Percentiles rank a stretch among this genome's conserved stretches.
Evolutionary conservation across 2,888 invertebrate species (phyloP).

Genomic region (Tethea ocularis): DNA sequence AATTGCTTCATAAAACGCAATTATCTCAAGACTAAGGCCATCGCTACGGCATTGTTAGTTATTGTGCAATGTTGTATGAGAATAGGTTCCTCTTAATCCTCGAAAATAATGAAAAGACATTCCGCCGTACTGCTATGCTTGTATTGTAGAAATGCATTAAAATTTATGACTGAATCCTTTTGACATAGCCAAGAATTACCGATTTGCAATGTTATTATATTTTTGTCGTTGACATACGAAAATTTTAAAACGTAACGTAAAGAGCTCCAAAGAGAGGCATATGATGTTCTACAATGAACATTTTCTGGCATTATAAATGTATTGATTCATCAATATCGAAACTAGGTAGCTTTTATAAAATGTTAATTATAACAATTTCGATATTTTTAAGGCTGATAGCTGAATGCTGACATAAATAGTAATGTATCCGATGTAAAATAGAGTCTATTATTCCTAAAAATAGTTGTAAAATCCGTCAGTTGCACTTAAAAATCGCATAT

Average conservation of each 20-base stretch:
- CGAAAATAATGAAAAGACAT: conserved; percentile 11
- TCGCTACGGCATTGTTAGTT: conserved; percentile 33
- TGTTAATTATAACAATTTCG: no score
- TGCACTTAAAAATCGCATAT: conserved; percentile 68
- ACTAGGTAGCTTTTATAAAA: no score
- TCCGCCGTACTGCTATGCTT: neutral
- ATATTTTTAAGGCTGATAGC: no score
- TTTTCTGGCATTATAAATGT: no score
- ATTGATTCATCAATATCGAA: no score
- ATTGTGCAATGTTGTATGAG: conserved; percentile 28
- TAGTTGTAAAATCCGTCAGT: conserved; percentile 37
- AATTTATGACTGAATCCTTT: no score
- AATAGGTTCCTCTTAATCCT: conserved; percentile 28
- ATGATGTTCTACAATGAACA: no score
- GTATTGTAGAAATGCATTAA: neutral
- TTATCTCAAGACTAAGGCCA: conserved; percentile 67
- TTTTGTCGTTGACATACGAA: no score
- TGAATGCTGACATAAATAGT: neutral
- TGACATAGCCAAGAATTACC: no score
- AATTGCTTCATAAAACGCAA: conserved; percentile 77
- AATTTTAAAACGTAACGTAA: no score
- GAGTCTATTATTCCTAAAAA: conserved; percentile 20
- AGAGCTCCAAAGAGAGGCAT: no score
- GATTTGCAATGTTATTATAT: no score
- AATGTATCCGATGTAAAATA: neutral